Evolutionary conservation across 2,797 vertebrate species (phyloP).

Genomic region (Zenarchopterus dispar): DNA sequence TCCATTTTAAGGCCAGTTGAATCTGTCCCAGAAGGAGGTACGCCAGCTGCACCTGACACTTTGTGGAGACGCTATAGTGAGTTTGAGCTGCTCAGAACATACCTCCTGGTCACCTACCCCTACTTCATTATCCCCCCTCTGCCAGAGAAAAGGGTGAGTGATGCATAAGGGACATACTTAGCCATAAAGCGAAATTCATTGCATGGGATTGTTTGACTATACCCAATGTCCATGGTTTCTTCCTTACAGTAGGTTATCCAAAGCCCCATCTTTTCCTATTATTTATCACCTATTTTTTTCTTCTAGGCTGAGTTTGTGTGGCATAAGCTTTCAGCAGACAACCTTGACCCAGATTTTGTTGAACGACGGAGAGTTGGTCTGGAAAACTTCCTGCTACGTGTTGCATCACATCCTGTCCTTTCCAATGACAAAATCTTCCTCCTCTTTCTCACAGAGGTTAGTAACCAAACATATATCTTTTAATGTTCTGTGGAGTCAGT

Average conservation of each 20-base stretch:
- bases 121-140: slow-evolving; percentile 93
- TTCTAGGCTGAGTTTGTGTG: slow-evolving; percentile 96
- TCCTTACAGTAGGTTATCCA: too few relatives aligned
- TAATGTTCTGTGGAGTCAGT: neutral
- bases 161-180: neutral
- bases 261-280: neutral
- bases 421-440: slow-evolving; percentile 92
- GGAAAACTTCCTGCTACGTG: slow-evolving; percentile 95
- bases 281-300: neutral
- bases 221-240: too few relatives aligned
- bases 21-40: slow-evolving; percentile 80
- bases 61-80: slow-evolving; percentile 98
- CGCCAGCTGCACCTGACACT: slow-evolving; percentile 86
- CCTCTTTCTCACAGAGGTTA: slow-evolving; percentile 88
- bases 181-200: neutral
- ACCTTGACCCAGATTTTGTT: slow-evolving; percentile 98
- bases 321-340: slow-evolving; percentile 98
- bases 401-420: slow-evolving; percentile 92
- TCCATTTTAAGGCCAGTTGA: slow-evolving; percentile 85
- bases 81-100: slow-evolving; percentile 94
- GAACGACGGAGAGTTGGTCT: slow-evolving; percentile 94
- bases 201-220: too few relatives aligned
- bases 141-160: slow-evolving; percentile 95
- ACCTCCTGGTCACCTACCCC: slow-evolving; percentile 89
- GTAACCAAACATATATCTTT: neutral